Conservation (phyloP, 2,113 vertebrate genomes). For the Maccullochella peelii region DNA sequence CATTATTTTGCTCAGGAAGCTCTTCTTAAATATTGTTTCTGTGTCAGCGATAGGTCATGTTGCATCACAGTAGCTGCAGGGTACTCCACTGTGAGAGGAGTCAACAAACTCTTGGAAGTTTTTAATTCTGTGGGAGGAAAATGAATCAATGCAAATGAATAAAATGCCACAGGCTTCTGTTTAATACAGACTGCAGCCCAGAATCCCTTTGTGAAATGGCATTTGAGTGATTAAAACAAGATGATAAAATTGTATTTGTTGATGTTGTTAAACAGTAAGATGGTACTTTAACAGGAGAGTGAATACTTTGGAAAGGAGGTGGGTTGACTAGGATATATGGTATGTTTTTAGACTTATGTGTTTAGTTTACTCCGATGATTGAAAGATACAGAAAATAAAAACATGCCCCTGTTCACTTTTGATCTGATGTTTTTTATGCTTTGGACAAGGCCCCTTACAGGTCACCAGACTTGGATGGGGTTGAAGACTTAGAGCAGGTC, state of each 20-base stretch:
- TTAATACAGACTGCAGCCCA: slow-evolving; percentile 33
- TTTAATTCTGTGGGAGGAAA: slow-evolving; percentile 29
- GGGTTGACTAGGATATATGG: neutral
- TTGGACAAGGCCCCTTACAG: neutral
- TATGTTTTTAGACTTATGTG: neutral
- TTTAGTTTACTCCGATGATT: neutral
- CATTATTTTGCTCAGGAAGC: slow-evolving; percentile 26
- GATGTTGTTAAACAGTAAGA: neutral
- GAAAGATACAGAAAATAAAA: neutral
- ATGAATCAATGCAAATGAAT: slow-evolving; percentile 48
- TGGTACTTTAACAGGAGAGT: neutral
- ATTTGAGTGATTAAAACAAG: neutral
- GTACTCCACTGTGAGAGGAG: slow-evolving; percentile 19
- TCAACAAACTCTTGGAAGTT: slow-evolving; percentile 46
- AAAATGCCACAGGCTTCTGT: slow-evolving; percentile 41
- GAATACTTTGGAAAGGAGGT: neutral
- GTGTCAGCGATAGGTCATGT: slow-evolving; percentile 47
- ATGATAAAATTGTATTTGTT: slow-evolving; percentile 28
- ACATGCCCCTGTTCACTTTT: neutral
- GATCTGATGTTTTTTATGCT: too few relatives aligned
- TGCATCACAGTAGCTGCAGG: slow-evolving; percentile 44
- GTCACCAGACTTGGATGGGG: neutral
- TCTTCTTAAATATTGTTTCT: slow-evolving; percentile 25
- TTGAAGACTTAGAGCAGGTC: neutral
- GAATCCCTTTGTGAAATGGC: slow-evolving; percentile 19